These are phyloP conservation scores for Antennarius maculatus DNA, from an alignment of 2,797 vertebrate species.

Conservation along the genomic window DNA sequence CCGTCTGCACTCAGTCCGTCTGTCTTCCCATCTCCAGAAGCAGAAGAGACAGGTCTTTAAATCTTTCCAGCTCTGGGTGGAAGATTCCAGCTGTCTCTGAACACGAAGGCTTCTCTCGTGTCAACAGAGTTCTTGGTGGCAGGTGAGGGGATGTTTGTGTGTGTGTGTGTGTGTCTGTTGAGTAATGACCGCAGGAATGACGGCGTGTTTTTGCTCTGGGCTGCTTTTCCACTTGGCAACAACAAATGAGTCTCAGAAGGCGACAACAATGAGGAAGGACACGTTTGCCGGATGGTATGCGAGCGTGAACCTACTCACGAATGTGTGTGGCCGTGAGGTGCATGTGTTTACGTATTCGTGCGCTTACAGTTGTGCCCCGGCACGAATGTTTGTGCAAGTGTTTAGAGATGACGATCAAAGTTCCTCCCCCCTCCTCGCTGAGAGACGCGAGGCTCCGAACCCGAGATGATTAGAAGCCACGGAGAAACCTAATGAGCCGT, in stretches of 20 bases:
- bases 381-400: constrained; percentile 19
- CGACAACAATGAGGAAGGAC: constrained; percentile 20
- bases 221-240: constrained; percentile 32
- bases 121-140: constrained; percentile 26
- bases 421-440: constrained; percentile 31
- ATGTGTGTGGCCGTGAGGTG: background rate
- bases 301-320: no score
- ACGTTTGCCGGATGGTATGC: constrained; percentile 1
- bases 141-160: constrained; percentile 11
- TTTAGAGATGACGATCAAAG: constrained; percentile 70
- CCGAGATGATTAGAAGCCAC: constrained; percentile 72
- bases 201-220: constrained; percentile 29
- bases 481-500: constrained; percentile 66
- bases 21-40: constrained; percentile 4
- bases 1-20: constrained; percentile 1
- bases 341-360: background rate
- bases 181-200: constrained; percentile 35
- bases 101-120: constrained; percentile 26
- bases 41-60: constrained; percentile 16
- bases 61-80: constrained; percentile 20
- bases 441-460: constrained; percentile 44
- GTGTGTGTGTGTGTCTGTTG: constrained; percentile 10
- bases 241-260: constrained; percentile 40
- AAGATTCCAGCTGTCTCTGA: constrained; percentile 32
- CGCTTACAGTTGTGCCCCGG: background rate